Evolutionary conservation across 2,888 invertebrate genomes (phyloP).

Genomic region (Steinernema hermaphroditum): DNA sequence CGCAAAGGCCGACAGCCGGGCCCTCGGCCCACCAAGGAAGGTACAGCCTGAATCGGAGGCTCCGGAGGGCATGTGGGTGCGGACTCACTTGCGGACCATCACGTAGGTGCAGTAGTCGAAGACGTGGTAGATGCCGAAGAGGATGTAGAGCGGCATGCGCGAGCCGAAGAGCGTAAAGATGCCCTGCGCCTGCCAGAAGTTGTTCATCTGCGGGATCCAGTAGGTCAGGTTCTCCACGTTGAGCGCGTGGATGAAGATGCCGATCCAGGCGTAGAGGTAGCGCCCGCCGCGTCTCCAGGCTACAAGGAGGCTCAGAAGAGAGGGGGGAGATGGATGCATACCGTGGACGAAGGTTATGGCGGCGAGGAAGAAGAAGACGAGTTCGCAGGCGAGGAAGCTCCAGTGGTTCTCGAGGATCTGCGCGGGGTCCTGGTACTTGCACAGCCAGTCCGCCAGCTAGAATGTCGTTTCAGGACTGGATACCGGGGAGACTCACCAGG

Average conservation of each 20-base stretch:
- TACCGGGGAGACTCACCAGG: constrained; percentile 44
- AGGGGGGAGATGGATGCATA: constrained; percentile 33
- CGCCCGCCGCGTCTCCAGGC: constrained; percentile 73
- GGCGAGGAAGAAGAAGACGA: constrained; percentile 73
- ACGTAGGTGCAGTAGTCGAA: constrained; percentile 71
- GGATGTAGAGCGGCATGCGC: constrained; percentile 77
- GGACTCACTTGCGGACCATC: constrained; percentile 64
- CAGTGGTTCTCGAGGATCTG: constrained; percentile 68
- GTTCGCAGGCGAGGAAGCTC: constrained; percentile 75
- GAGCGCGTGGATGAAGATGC: constrained; percentile 76
- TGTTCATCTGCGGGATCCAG: constrained; percentile 77
- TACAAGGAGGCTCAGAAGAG: constrained; percentile 12
- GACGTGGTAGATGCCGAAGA: constrained; percentile 73
- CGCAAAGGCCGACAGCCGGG: constrained; percentile 73
- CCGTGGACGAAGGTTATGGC: constrained; percentile 74
- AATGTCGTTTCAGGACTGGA: constrained; percentile 37
- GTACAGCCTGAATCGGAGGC: constrained; percentile 69
- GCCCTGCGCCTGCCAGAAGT: constrained; percentile 79
- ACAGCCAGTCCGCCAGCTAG: constrained; percentile 64
- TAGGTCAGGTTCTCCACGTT: constrained; percentile 77
- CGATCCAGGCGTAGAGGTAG: constrained; percentile 78
- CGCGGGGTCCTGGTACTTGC: constrained; percentile 60
- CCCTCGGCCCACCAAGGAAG: constrained; percentile 70
- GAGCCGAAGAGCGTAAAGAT: constrained; percentile 77
- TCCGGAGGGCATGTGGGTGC: constrained; percentile 39